phyloP scores from a whole-genome alignment of 1,140 invertebrate genomes.

The Chironomus striatipennis region DNA sequence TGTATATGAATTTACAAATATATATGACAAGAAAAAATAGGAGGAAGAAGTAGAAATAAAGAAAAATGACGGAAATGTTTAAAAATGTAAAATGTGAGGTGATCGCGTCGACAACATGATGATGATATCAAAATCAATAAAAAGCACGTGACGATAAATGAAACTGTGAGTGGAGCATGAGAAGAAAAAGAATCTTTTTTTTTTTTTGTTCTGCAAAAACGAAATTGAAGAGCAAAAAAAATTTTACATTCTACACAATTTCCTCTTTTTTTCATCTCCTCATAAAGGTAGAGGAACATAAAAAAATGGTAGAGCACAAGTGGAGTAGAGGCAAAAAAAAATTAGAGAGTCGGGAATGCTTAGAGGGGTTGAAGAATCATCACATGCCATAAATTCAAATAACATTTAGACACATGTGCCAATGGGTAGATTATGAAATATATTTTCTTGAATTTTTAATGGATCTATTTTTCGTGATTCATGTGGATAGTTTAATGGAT shows the following conservation, averaged over 20 bases:
- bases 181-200: background rate
- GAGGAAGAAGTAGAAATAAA: background rate
- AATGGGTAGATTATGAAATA: background rate
- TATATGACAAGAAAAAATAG: too few species aligned
- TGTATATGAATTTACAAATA: too few species aligned
- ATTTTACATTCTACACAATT: background rate
- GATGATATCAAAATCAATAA: conserved; percentile 21
- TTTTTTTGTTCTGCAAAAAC: background rate
- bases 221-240: background rate
- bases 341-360: background rate
- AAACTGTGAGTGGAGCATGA: background rate
- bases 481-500: too few species aligned
- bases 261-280: background rate
- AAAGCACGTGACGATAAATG: conserved; percentile 2
- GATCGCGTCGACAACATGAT: conserved; percentile 6
- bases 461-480: too few species aligned
- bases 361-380: conserved; percentile 12
- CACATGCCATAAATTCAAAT: conserved; percentile 13
- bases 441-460: too few species aligned
- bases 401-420: background rate
- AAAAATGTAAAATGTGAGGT: background rate
- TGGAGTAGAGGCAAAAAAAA: background rate
- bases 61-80: background rate
- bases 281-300: background rate
- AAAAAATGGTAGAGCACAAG: background rate